Conservation (phyloP, 2,888 invertebrate species). For the Eupithecia pulchellata region DNA sequence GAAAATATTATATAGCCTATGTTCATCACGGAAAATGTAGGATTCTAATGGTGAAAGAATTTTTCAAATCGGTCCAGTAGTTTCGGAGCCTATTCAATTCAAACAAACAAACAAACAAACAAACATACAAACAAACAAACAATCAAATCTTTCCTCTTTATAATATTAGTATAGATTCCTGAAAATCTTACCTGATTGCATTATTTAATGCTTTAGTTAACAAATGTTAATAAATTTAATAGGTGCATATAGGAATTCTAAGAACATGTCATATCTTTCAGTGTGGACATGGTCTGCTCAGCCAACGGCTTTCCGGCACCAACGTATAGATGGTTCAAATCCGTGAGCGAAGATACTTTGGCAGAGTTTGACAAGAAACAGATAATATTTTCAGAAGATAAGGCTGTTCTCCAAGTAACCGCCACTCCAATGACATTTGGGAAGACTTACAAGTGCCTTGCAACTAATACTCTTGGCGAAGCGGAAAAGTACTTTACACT, state of each 20-base stretch:
- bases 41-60: no score
- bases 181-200: no score
- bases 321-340: slow-evolving; percentile 67
- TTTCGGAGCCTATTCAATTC: no score
- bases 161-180: no score
- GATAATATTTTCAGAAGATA: slow-evolving; percentile 55
- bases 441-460: slow-evolving; percentile 63
- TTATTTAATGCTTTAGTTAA: background rate
- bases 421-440: slow-evolving; percentile 59
- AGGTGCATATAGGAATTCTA: background rate
- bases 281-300: slow-evolving; percentile 64
- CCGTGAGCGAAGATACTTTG: slow-evolving; percentile 53
- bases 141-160: no score
- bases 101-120: no score
- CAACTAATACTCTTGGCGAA: slow-evolving; percentile 61
- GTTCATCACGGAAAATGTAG: no score
- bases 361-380: slow-evolving; percentile 60
- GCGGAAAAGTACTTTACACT: slow-evolving; percentile 57
- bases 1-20: no score
- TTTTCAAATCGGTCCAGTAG: no score
- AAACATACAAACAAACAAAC: no score
- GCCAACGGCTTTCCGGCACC: slow-evolving; percentile 66
- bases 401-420: slow-evolving; percentile 56
- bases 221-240: background rate
- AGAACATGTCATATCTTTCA: slow-evolving; percentile 49